Evolutionary conservation across 1,140 invertebrate genomes (phyloP).

Genomic region (Gonatopus flavifemur): DNA sequence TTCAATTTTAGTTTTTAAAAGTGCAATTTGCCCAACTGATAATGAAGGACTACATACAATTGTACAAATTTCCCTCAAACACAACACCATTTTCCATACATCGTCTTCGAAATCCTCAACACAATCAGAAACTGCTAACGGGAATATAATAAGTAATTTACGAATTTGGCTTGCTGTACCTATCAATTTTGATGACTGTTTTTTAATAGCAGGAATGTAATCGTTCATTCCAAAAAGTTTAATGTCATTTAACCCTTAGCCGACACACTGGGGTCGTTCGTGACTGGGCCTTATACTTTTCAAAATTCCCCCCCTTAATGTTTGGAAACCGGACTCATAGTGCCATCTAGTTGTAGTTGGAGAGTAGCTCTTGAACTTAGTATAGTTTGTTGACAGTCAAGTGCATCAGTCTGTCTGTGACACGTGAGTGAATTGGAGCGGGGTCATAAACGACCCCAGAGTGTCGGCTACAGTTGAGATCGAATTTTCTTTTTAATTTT

Average conservation of each 20-base stretch:
- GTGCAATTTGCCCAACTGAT: slow-evolving; percentile 14
- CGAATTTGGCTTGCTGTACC: slow-evolving; percentile 8
- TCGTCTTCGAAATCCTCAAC: slow-evolving; percentile 14
- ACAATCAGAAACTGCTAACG: slow-evolving; percentile 13
- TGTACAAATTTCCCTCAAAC: slow-evolving; percentile 16
- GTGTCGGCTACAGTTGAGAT: no score
- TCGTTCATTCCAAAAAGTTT: background rate
- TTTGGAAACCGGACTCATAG: no score
- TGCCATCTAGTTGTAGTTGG: no score
- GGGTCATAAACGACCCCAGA: no score
- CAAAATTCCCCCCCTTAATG: no score
- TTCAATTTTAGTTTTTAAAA: slow-evolving; percentile 8
- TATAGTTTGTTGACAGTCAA: no score
- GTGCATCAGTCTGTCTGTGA: no score
- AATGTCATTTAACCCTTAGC: background rate
- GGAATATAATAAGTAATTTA: slow-evolving; percentile 17
- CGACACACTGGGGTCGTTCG: no score
- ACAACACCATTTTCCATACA: slow-evolving; percentile 22
- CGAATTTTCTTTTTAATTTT: no score
- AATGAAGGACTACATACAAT: slow-evolving; percentile 11
- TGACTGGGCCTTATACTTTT: no score
- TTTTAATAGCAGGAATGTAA: slow-evolving; percentile 13
- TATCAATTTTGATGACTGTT: slow-evolving; percentile 1
- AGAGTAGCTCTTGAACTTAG: no score
- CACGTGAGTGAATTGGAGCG: no score